phyloP scores from a whole-genome alignment of 2,113 vertebrate species.

The Tichodroma muraria region DNA sequence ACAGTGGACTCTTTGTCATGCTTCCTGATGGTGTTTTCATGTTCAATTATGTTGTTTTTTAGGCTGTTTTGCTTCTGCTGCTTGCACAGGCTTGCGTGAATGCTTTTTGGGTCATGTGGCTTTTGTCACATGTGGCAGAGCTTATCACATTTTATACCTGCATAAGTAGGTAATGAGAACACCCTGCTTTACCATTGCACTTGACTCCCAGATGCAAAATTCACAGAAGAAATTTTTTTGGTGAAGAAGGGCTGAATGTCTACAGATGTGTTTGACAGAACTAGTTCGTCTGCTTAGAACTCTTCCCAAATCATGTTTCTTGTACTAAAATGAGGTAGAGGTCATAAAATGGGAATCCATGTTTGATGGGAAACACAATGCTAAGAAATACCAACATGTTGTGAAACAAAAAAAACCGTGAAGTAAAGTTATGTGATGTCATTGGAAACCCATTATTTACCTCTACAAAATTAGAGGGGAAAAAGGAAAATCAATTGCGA shows the following conservation, averaged over 20 bases:
- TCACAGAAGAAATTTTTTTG: neutral
- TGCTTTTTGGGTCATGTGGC: neutral
- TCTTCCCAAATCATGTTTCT: neutral
- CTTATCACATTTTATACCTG: neutral
- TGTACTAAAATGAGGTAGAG: neutral
- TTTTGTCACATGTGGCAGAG: neutral
- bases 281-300: neutral
- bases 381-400: neutral
- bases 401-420: neutral
- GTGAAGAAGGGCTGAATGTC: neutral
- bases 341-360: neutral
- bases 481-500: neutral
- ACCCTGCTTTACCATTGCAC: neutral
- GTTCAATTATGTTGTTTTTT: constrained; percentile 25
- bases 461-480: neutral
- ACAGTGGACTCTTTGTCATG: constrained; percentile 23
- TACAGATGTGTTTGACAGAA: neutral
- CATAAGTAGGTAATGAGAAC: neutral
- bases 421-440: neutral
- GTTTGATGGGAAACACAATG: neutral
- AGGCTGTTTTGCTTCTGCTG: neutral
- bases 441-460: neutral
- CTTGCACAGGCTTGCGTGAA: neutral
- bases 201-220: neutral
- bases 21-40: constrained; percentile 32